Base-by-base conservation (phyloP, 30 jellyfish, hydroid and myxozoan species). In the Hydra vulgaris region DNA sequence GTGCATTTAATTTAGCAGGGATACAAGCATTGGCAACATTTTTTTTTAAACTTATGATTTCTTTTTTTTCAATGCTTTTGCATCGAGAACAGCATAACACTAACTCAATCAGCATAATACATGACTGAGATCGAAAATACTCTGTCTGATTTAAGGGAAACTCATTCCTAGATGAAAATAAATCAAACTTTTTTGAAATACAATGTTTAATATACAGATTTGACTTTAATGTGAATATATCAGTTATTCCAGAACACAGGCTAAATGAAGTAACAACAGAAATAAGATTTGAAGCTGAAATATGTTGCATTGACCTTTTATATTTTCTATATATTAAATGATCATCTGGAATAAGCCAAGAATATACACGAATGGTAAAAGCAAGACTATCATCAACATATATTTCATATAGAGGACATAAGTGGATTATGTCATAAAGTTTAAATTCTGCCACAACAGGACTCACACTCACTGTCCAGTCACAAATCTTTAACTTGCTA, bases 1-100 rank as follows among this genome's bases (percentile, higher is more conserved):
- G 91, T 25, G 89, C 95, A 26, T 78, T 85, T 22, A 85, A 74
- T 23, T 74, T 78, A 0, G 95, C 89, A 12, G 95, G 78, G 27
- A 53, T 82, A 22, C 68, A 54, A 17, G 74, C 18, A 18, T 25
- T 56, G 67, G 24, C 40, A 17, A 74, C 25, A 8, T 21, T 71
- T 55, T 72, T 75, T 81, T 26, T 81, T 21, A n/a, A 26, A 25
- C 71, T 22, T 77, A 26, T 79, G 53, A 17, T 70, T 25, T 56
- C 86, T 7, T 27, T 54, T 71, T 70, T 80, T 26, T 25, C 23
- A 23, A 69, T 72, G 26, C 54, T 70, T 23, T 77, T 18, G 55
- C 75, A 72, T 78, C 12, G 24, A 23, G 27, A 54, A 25, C 89
- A 82, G 27, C 61, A 24, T 24, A 26, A 27, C 54, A 27, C 85